These are phyloP conservation scores for Platalea minor DNA, from an alignment of 2,797 vertebrate genomes.

Conservation along the genomic window DNA sequence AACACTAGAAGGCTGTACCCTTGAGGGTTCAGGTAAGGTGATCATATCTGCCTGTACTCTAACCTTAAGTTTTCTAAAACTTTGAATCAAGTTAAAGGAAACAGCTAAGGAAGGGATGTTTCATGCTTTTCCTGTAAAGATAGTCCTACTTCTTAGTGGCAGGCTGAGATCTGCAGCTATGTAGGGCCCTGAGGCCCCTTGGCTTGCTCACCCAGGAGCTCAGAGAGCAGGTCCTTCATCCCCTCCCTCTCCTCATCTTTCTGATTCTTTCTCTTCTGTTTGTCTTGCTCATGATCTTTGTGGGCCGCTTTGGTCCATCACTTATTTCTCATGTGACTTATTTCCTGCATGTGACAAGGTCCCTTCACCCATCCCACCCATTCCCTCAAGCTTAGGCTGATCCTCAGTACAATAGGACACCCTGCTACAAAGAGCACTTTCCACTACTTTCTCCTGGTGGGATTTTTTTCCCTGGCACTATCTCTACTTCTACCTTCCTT, in stretches of 20 bases:
- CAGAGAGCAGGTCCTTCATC: not conserved
- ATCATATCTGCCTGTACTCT: not conserved
- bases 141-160: not conserved
- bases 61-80: not conserved
- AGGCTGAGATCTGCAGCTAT: not conserved
- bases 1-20: not conserved
- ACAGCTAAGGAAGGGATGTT: not conserved
- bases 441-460: not conserved
- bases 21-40: not conserved
- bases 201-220: not conserved
- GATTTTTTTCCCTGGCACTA: not conserved
- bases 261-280: not conserved
- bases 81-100: not conserved
- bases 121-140: not conserved
- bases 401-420: not conserved
- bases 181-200: not conserved
- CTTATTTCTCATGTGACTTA: not conserved
- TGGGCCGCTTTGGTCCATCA: not conserved
- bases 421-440: not conserved
- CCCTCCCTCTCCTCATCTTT: not conserved
- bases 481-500: not conserved
- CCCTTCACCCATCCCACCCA: not conserved
- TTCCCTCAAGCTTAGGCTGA: not conserved
- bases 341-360: not conserved
- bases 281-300: not conserved